These are phyloP conservation scores for Paracentrotus lividus DNA, from an alignment of 53 echinoderm and acorn worm genomes.

Conservation along the genomic window DNA sequence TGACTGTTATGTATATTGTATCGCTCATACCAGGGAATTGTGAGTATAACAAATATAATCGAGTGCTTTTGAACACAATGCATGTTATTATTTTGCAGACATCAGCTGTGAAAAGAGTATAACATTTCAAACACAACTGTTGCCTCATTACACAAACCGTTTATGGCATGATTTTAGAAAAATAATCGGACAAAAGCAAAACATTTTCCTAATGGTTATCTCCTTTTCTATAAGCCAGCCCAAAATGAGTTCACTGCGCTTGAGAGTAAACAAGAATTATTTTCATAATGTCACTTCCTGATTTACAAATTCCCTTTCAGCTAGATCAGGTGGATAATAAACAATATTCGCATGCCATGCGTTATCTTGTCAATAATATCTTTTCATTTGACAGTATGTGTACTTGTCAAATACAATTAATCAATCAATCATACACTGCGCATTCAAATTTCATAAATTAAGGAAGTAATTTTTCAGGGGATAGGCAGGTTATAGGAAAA, in stretches of 20 bases:
- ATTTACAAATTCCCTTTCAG: conserved; percentile 2
- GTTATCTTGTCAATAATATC: too few species aligned
- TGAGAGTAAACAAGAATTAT: neutral
- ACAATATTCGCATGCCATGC: too few species aligned
- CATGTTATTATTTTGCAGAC: neutral
- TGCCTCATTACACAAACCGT: neutral
- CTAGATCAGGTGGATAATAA: too few species aligned
- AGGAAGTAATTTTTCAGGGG: too few species aligned
- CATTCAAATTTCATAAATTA: too few species aligned
- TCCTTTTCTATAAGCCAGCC: too few species aligned
- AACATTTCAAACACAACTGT: neutral
- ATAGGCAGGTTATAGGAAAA: too few species aligned
- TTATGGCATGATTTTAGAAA: neutral
- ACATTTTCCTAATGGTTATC: too few species aligned
- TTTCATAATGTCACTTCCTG: conserved; percentile 50
- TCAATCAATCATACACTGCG: too few species aligned
- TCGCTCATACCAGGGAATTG: neutral
- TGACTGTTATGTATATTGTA: neutral
- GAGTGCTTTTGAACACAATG: neutral
- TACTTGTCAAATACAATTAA: too few species aligned
- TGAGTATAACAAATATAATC: neutral
- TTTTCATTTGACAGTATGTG: too few species aligned
- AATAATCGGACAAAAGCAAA: neutral
- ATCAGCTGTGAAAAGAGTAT: neutral
- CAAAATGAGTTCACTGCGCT: neutral